phyloP scores from a whole-genome alignment of 2,113 vertebrate species.

The Taxidea taxus region DNA sequence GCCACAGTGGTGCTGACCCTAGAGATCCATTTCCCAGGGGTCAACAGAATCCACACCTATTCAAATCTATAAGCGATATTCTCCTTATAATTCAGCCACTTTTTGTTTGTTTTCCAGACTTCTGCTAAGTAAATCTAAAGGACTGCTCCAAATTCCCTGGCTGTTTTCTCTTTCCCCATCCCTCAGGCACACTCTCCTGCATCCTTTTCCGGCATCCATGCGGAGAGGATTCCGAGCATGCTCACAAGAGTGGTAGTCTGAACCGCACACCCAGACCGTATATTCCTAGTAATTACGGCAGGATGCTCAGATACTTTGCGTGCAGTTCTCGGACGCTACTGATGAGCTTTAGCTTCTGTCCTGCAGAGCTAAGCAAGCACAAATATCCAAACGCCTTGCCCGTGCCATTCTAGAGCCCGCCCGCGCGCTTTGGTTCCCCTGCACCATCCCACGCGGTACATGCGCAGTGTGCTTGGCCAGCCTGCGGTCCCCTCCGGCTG shows the following conservation, averaged over 20 bases:
- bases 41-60: background rate
- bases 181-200: background rate
- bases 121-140: background rate
- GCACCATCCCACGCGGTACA: background rate
- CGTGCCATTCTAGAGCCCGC: background rate
- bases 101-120: background rate
- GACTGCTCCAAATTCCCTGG: background rate
- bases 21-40: background rate
- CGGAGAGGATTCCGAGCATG: background rate
- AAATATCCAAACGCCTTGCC: background rate
- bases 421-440: background rate
- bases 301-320: background rate
- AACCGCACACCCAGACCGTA: background rate
- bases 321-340: background rate
- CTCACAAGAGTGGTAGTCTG: background rate
- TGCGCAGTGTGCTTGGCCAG: background rate
- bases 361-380: background rate
- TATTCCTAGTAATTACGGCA: background rate
- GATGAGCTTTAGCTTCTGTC: background rate
- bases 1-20: background rate
- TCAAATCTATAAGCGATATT: background rate
- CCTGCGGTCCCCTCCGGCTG: background rate
- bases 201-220: background rate
- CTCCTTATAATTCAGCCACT: background rate
- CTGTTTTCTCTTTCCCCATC: background rate